Evolutionary conservation across 1,140 invertebrate species (phyloP).

Genomic region (Cepaea nemoralis): DNA sequence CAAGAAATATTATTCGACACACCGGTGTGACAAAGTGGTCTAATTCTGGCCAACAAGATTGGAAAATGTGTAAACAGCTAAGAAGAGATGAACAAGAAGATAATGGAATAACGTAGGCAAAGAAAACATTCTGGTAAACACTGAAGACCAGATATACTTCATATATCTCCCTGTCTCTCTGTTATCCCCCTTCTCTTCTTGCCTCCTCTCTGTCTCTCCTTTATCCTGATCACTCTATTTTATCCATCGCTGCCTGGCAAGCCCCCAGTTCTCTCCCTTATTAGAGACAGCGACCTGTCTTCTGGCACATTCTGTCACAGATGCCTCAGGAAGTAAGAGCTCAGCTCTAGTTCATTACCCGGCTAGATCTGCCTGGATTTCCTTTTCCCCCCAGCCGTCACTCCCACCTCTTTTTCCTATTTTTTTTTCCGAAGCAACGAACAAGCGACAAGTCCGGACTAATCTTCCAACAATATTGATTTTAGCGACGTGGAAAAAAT

Average conservation of each 20-base stretch:
- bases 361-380: background rate
- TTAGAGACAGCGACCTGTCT: background rate
- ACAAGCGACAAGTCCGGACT: background rate
- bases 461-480: background rate
- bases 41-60: too few relatives aligned
- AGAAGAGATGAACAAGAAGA: too few relatives aligned
- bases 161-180: too few relatives aligned
- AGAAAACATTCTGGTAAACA: too few relatives aligned
- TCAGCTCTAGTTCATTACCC: slow-evolving; percentile 20
- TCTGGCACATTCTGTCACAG: background rate
- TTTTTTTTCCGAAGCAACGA: background rate
- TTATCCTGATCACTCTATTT: background rate
- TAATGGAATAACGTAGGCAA: too few relatives aligned
- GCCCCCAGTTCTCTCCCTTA: background rate
- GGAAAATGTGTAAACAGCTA: too few relatives aligned
- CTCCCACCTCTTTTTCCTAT: background rate
- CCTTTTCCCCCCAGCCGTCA: background rate
- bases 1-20: too few relatives aligned
- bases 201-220: too few relatives aligned
- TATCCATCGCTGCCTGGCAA: background rate
- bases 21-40: too few relatives aligned
- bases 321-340: background rate
- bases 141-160: too few relatives aligned
- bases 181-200: too few relatives aligned
- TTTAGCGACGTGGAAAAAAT: background rate